phyloP scores from a whole-genome alignment of 2,113 vertebrate genomes.

The Callipepla californica region DNA sequence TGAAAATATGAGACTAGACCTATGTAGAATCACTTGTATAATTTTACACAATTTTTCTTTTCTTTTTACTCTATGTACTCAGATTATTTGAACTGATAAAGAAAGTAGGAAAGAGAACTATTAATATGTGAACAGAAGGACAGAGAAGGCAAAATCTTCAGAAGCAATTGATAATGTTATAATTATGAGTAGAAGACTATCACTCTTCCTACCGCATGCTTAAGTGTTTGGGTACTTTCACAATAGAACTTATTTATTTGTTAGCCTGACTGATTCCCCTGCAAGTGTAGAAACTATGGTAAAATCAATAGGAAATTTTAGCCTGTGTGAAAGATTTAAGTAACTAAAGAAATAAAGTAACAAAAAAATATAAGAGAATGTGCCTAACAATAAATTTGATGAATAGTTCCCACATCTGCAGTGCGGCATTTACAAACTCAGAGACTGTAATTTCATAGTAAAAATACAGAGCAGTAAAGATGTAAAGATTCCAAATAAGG shows the following conservation, averaged over 20 bases:
- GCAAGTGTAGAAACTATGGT: neutral
- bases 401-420: neutral
- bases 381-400: conserved; percentile 26
- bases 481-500: neutral
- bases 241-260: neutral
- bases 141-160: neutral
- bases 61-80: neutral
- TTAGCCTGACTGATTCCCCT: conserved; percentile 12
- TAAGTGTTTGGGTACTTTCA: neutral
- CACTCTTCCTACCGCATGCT: neutral
- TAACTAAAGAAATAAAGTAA: neutral
- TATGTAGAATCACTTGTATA: neutral
- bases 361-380: neutral
- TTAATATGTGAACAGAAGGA: neutral
- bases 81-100: neutral
- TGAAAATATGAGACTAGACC: neutral
- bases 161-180: neutral
- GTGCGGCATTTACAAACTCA: neutral
- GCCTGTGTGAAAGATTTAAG: neutral
- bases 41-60: neutral
- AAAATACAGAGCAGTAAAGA: neutral
- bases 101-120: neutral
- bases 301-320: conserved; percentile 43
- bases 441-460: conserved; percentile 5
- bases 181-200: neutral